Evolutionary conservation across 2,113 vertebrate species (phyloP).

Genomic region (Plotosus lineatus): DNA sequence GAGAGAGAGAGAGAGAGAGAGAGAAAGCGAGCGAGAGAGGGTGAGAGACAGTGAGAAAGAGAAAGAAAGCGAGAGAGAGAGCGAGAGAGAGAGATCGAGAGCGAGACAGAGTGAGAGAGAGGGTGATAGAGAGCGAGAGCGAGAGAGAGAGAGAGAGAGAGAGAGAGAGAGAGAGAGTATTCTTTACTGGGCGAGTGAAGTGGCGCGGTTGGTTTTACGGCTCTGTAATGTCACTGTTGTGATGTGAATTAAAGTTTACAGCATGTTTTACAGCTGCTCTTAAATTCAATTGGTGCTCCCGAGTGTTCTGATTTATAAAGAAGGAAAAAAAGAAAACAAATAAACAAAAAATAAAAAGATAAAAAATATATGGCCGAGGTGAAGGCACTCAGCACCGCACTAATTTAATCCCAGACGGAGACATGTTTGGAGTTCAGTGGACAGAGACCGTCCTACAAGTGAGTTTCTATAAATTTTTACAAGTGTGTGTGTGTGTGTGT

Average conservation of each 20-base stretch:
- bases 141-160: background rate
- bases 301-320: background rate
- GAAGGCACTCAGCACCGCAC: background rate
- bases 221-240: conserved; percentile 11
- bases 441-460: background rate
- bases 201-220: background rate
- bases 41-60: conserved; percentile 22
- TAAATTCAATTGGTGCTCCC: background rate
- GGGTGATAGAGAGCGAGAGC: background rate
- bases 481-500: conserved; percentile 17
- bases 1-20: background rate
- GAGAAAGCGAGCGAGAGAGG: background rate
- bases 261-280: conserved; percentile 1
- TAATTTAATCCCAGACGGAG: background rate
- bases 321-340: background rate
- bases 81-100: background rate
- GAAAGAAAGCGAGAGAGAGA: background rate
- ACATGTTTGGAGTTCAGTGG: conserved; percentile 32
- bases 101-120: background rate
- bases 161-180: background rate
- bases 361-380: background rate
- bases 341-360: conserved; percentile 1
- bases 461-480: conserved; percentile 22
- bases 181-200: too few relatives aligned
- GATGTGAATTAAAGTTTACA: conserved; percentile 1